A percentile compares a stretch with the other conserved stretches of the same genome.
These are phyloP conservation scores for Sturnus vulgaris DNA, from an alignment of 2,113 vertebrate species.

Conservation along the genomic window DNA sequence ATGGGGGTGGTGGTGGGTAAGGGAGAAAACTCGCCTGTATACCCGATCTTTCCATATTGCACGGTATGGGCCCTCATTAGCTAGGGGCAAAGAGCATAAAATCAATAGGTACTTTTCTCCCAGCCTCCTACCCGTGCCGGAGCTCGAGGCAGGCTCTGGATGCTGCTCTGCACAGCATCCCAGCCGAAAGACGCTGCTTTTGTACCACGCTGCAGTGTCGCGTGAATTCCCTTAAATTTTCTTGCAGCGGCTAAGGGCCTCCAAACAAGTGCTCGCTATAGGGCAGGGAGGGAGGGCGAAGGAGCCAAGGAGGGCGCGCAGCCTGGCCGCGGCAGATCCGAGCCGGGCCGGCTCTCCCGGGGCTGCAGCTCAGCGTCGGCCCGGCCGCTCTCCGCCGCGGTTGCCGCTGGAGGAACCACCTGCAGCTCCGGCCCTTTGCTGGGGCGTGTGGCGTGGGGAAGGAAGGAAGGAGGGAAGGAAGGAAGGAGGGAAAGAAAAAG, in stretches of 20 bases:
- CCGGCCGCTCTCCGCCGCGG: rapidly evolving
- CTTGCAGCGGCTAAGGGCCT: background rate
- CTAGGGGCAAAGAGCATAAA: background rate
- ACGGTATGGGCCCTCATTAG: background rate
- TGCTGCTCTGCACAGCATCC: background rate
- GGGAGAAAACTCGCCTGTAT: background rate
- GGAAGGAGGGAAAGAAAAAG: background rate
- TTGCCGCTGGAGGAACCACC: background rate
- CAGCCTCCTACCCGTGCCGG: background rate
- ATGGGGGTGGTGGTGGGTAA: background rate
- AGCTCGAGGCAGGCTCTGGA: background rate
- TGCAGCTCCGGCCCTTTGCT: background rate
- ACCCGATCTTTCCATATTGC: background rate
- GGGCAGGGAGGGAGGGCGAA: too few relatives aligned
- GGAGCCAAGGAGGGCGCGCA: background rate
- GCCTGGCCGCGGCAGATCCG: too few relatives aligned
- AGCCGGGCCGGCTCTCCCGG: too few relatives aligned
- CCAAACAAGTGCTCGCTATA: rapidly evolving
- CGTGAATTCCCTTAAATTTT: background rate
- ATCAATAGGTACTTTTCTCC: background rate
- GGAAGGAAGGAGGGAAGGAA: background rate
- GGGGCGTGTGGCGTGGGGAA: rapidly evolving
- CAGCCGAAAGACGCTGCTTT: background rate
- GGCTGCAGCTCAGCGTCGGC: rapidly evolving
- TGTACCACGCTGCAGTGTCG: background rate